A percentile compares a stretch with the other conserved stretches of the same genome.
Conservation (phyloP, 1,140 invertebrate genomes). For the Euura lappo region DNA sequence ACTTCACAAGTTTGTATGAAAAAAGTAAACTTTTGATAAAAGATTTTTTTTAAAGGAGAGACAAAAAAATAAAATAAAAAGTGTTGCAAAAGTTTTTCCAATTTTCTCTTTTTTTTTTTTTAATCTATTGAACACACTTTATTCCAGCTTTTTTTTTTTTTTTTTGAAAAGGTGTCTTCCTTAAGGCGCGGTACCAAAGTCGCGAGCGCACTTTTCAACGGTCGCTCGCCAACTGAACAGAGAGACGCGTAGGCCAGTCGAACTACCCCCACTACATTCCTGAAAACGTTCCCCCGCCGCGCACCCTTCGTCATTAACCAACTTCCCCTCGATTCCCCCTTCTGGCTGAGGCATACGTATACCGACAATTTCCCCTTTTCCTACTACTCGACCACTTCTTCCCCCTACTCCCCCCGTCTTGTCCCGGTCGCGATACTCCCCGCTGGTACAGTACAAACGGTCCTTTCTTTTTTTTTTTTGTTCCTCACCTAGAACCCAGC, state of each 20-base stretch:
- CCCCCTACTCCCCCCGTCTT: conserved; percentile 23
- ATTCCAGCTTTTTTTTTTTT: too few relatives aligned
- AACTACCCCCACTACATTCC: conserved; percentile 27
- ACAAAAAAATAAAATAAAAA: too few relatives aligned
- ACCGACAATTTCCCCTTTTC: conserved; percentile 3
- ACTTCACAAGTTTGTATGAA: too few relatives aligned
- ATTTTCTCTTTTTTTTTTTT: too few relatives aligned
- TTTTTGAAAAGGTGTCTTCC: too few relatives aligned
- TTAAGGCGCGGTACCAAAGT: background rate
- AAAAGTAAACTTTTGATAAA: too few relatives aligned
- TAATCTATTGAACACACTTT: too few relatives aligned
- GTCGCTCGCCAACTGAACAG: conserved; percentile 59
- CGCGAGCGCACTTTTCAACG: conserved; percentile 48
- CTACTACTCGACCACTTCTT: conserved; percentile 15
- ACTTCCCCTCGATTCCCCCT: conserved; percentile 18
- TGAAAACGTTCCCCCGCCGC: conserved; percentile 5
- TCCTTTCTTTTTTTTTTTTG: background rate
- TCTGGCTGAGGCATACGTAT: background rate
- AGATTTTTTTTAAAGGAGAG: too few relatives aligned
- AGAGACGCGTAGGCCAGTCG: conserved; percentile 42
- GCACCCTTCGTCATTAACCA: conserved; percentile 29
- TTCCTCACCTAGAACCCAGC: background rate
- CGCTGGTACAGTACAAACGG: conserved; percentile 12
- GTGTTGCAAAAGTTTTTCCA: too few relatives aligned
- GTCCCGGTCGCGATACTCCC: conserved; percentile 15